Conservation (phyloP, 2,797 vertebrate species). For the Manis pentadactyla region DNA sequence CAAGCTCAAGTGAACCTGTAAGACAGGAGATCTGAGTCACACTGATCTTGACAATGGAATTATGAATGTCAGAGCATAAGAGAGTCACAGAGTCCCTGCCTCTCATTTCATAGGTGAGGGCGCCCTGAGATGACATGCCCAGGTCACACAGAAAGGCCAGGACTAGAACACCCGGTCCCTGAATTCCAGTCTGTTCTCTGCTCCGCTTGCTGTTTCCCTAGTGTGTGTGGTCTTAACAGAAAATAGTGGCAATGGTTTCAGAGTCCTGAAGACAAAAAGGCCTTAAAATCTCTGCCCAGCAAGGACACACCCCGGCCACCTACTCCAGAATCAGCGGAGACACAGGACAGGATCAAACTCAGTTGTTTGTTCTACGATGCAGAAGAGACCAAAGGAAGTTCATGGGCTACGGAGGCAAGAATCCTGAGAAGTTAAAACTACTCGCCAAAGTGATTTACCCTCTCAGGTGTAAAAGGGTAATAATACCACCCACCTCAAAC, state of each 20-base stretch:
- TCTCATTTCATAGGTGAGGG: neutral
- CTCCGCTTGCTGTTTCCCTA: neutral
- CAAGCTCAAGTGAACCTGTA: neutral
- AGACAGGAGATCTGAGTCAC: neutral
- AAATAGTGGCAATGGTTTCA: neutral
- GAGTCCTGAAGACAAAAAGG: neutral
- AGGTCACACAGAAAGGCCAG: neutral
- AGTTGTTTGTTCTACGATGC: neutral
- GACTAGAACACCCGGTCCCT: no score
- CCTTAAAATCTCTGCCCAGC: neutral
- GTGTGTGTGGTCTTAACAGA: no score
- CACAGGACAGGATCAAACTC: accelerated
- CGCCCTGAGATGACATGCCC: neutral
- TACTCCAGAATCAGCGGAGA: neutral
- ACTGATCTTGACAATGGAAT: neutral
- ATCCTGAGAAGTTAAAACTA: no score
- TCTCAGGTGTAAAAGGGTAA: neutral
- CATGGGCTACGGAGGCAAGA: neutral
- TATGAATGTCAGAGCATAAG: no score
- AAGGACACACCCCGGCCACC: neutral
- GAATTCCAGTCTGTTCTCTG: neutral
- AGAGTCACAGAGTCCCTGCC: neutral
- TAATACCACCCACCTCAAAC: neutral
- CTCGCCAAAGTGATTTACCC: neutral
- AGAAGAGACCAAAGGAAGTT: neutral